Evolutionary conservation across 2,888 invertebrate species (phyloP).

Genomic region (Scrobipalpa atriplicella): DNA sequence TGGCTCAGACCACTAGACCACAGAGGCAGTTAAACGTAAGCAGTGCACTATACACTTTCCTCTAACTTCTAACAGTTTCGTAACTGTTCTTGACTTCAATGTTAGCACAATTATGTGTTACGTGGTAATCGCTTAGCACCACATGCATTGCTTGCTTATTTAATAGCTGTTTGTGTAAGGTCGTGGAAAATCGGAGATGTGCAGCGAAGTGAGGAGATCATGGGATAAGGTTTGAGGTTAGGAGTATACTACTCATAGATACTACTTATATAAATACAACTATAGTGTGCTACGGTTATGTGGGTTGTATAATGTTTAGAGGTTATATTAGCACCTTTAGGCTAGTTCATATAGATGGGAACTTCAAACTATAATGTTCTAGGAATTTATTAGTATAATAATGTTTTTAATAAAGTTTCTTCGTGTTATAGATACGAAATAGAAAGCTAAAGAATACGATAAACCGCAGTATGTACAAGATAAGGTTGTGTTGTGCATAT

Average conservation of each 20-base stretch:
- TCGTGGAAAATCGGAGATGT: slow-evolving; percentile 23
- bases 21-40: neutral
- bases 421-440: too few relatives aligned
- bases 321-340: too few relatives aligned
- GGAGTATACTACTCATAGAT: too few relatives aligned
- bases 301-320: neutral
- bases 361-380: neutral
- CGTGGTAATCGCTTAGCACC: slow-evolving; percentile 18
- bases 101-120: slow-evolving; percentile 28
- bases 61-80: slow-evolving; percentile 32
- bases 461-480: too few relatives aligned
- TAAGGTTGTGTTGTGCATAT: too few relatives aligned
- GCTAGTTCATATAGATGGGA: too few relatives aligned
- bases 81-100: slow-evolving; percentile 33
- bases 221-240: slow-evolving; percentile 6
- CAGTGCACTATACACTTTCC: slow-evolving; percentile 27
- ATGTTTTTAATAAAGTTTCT: too few relatives aligned
- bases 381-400: neutral
- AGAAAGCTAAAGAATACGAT: too few relatives aligned
- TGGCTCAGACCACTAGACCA: too few relatives aligned
- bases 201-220: neutral
- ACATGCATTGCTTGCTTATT: slow-evolving; percentile 20
- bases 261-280: too few relatives aligned
- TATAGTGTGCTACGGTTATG: neutral
- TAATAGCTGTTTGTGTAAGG: neutral